Percentiles rank a stretch among this genome's conserved stretches.
These are phyloP conservation scores for Tuberolachnus salignus DNA, from an alignment of 2,888 invertebrate genomes.

Conservation along the genomic window DNA sequence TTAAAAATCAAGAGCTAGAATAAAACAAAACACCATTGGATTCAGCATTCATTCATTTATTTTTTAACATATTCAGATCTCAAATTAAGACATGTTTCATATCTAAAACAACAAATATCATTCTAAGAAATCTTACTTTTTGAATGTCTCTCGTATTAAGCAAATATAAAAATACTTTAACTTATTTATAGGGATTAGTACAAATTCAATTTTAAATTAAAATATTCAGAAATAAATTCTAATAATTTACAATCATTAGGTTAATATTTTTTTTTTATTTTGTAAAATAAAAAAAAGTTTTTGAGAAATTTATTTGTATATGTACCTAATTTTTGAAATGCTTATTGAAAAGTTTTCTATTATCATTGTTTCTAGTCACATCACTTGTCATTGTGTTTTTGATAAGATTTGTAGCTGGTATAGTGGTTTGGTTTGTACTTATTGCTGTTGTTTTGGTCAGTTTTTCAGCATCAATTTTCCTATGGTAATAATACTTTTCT, in stretches of 20 bases:
- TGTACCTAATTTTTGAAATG: not conserved
- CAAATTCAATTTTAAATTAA: no score
- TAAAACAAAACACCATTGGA: no score
- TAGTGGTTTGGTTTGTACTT: constrained; percentile 71
- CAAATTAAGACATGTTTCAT: no score
- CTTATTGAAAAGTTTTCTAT: constrained; percentile 20
- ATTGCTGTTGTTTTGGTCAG: constrained; percentile 66
- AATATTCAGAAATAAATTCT: not conserved
- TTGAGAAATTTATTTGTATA: not conserved
- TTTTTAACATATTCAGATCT: no score
- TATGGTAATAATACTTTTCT: constrained; percentile 66
- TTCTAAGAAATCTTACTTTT: no score
- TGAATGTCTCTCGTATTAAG: no score
- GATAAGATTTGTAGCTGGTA: constrained; percentile 66
- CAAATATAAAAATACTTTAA: no score
- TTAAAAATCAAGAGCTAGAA: no score
- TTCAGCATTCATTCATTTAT: no score
- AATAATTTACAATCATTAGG: not conserved
- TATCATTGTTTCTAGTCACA: constrained; percentile 64
- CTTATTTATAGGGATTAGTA: no score
- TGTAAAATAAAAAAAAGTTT: no score
- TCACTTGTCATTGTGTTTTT: constrained; percentile 68
- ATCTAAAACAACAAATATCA: no score
- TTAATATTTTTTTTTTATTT: not conserved
- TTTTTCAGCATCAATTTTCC: constrained; percentile 66